Percentiles rank a stretch among this genome's conserved stretches.
phyloP scores from a whole-genome alignment of 2,888 invertebrate genomes.

The Nomada ruficornis region DNA sequence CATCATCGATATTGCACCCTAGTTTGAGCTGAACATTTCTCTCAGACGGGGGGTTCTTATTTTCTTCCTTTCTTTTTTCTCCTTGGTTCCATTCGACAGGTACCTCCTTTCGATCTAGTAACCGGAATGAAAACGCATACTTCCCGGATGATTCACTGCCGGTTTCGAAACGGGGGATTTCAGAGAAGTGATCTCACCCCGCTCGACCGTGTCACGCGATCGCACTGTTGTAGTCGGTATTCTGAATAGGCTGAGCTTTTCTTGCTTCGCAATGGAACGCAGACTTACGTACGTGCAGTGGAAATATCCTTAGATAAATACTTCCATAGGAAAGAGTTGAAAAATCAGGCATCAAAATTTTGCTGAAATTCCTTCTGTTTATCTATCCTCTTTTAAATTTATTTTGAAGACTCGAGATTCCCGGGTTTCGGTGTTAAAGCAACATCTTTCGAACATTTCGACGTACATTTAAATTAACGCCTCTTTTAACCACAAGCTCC shows the following conservation, averaged over 20 bases:
- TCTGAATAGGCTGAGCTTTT: slow-evolving; percentile 11
- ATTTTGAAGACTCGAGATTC: too few relatives aligned
- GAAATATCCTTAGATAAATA: too few relatives aligned
- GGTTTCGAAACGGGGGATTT: slow-evolving; percentile 38
- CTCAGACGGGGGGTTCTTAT: too few relatives aligned
- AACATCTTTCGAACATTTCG: not conserved
- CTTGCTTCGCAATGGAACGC: slow-evolving; percentile 3
- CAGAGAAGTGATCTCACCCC: slow-evolving; percentile 43
- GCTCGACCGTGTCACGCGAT: slow-evolving; percentile 28
- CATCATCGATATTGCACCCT: not conserved
- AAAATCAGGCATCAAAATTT: too few relatives aligned
- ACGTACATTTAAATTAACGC: not conserved
- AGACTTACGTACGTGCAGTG: too few relatives aligned
- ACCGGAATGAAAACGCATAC: slow-evolving; percentile 36
- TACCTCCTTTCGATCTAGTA: not conserved
- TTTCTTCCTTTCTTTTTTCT: not conserved
- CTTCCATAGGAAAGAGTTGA: too few relatives aligned
- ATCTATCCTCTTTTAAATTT: too few relatives aligned
- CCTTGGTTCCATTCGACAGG: not conserved
- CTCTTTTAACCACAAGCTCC: not conserved
- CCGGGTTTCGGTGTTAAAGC: not conserved
- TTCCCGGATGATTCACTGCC: slow-evolving; percentile 34
- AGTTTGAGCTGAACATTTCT: not conserved
- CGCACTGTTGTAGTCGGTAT: slow-evolving; percentile 31
- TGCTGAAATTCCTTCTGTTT: too few relatives aligned